Evolutionary conservation across 2,113 vertebrate genomes (phyloP), one percentile per base, ranked within the genome.

Genomic region (Ranitomeya imitator): DNA sequence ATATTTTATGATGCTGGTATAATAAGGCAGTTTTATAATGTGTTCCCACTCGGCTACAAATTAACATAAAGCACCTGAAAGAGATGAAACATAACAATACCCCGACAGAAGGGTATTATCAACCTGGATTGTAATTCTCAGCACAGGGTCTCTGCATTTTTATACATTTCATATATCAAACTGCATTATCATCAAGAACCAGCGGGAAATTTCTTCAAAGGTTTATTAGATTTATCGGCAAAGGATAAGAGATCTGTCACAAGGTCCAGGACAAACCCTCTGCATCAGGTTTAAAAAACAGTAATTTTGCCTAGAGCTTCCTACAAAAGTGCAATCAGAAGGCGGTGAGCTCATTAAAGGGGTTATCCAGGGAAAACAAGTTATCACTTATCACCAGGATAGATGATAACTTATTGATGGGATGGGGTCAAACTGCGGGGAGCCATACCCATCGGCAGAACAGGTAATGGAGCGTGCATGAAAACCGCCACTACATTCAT

Each of bases 61-160:
- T 73, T 73, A 37, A 31, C 67, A 71, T 73, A 73, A 73, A 73
- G 37, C 69, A 73, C 26, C 69, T 37, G 71, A 74, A 74, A 74
- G 26, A 14, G 45, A 1, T 74, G 45, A 74, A 74, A 74, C 37
- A 19, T 74, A 45, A 45, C 45, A 74, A 74, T 74, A 6, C 71
- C 37, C 71, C 16, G 71, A 37, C 71, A 16, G 71, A 15, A 74
- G 8, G 31, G 45, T 45, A 74, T 45, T 74, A 74, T 45, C 8
- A 45, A 11, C 37, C 71, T 37, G 10, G 71, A 74, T 51, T 74
- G 71, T 18, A 45, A 74, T 51, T 37, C 71, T 74, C 15, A 0
- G 71, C 71, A 74, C 71, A 9, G 3, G 26, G 69, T 26, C 26
- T 51, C 71, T 74, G 37, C 31, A 45, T 74, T 45, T 45, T 51